Percentiles rank a stretch among this genome's conserved stretches.
Conservation (phyloP, 2,797 vertebrate species). For the Champsocephalus gunnari region DNA sequence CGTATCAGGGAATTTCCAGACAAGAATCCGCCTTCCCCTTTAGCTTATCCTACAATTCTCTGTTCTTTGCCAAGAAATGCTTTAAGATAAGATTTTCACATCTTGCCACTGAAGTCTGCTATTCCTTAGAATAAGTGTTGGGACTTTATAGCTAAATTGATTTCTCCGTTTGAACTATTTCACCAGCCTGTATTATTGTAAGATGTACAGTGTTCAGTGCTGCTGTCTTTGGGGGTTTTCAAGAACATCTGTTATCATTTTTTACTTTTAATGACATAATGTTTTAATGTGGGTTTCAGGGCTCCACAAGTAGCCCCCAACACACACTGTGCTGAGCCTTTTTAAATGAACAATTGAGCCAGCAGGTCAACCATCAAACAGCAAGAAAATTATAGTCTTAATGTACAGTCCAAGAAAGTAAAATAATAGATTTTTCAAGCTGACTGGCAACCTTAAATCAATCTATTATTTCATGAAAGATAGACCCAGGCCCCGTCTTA, state of each 20-base stretch:
- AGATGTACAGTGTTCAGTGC: conserved; percentile 27
- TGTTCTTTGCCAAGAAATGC: conserved; percentile 42
- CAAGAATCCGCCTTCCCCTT: conserved; percentile 48
- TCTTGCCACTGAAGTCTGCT: conserved; percentile 15
- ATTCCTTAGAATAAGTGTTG: conserved; percentile 34
- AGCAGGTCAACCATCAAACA: conserved; percentile 80
- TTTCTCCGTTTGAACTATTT: conserved; percentile 30
- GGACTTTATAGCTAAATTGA: conserved; percentile 5
- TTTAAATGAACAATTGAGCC: conserved; percentile 67
- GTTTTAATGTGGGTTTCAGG: conserved; percentile 60
- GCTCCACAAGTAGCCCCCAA: conserved; percentile 51
- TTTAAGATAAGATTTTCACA: conserved; percentile 35
- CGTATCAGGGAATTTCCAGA: conserved; percentile 64
- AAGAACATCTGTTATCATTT: conserved; percentile 79
- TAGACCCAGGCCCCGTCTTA: conserved; percentile 26
- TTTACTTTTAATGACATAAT: conserved; percentile 75
- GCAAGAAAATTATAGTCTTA: conserved; percentile 61
- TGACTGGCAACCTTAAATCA: conserved; percentile 33
- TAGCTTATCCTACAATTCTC: conserved; percentile 35
- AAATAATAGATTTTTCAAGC: conserved; percentile 15
- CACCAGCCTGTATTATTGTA: conserved; percentile 36
- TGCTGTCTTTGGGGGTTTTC: conserved; percentile 21
- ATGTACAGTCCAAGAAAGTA: conserved; percentile 26
- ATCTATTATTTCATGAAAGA: conserved; percentile 46
- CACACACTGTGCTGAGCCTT: conserved; percentile 65